A percentile compares a stretch with the other conserved stretches of the same genome.
These are phyloP conservation scores for Mesaphorura yosii DNA, from an alignment of 1,140 invertebrate species.

Conservation along the genomic window DNA sequence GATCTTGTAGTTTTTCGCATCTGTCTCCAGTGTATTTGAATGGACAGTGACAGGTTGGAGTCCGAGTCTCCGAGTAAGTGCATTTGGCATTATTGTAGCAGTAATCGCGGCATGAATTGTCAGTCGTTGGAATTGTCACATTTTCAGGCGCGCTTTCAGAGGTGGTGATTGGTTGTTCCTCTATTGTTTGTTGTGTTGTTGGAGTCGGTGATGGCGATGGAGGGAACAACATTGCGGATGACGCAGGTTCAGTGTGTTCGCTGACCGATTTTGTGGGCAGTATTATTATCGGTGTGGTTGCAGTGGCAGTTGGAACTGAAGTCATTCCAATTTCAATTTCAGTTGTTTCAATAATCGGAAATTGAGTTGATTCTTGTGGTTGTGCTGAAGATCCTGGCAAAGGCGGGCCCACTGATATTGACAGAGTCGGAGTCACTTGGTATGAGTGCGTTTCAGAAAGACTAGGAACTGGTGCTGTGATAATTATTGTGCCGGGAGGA, in stretches of 20 bases:
- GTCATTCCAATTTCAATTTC: no score
- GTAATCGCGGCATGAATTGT: slow-evolving; percentile 28
- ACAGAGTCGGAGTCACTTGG: no score
- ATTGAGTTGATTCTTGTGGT: no score
- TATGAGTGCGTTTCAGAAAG: no score
- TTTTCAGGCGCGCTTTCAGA: slow-evolving; percentile 1
- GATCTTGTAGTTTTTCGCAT: slow-evolving; percentile 16
- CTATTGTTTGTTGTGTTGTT: slow-evolving; percentile 1
- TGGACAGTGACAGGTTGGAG: slow-evolving; percentile 24
- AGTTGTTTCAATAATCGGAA: no score
- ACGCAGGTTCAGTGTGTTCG: not conserved
- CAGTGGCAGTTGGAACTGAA: no score
- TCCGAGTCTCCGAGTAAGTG: slow-evolving; percentile 4
- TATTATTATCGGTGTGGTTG: not conserved
- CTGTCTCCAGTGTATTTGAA: slow-evolving; percentile 22
- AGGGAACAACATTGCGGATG: not conserved
- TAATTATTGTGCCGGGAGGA: no score
- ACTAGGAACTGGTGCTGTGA: no score
- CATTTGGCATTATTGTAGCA: slow-evolving; percentile 29
- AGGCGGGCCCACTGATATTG: no score
- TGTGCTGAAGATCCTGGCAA: no score
- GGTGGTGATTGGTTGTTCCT: not conserved
- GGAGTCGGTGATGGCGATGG: not conserved
- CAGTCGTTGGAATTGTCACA: slow-evolving; percentile 6
- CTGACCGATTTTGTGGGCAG: not conserved